Base-by-base conservation (phyloP, 2,113 vertebrate species). In the Daboia siamensis region DNA sequence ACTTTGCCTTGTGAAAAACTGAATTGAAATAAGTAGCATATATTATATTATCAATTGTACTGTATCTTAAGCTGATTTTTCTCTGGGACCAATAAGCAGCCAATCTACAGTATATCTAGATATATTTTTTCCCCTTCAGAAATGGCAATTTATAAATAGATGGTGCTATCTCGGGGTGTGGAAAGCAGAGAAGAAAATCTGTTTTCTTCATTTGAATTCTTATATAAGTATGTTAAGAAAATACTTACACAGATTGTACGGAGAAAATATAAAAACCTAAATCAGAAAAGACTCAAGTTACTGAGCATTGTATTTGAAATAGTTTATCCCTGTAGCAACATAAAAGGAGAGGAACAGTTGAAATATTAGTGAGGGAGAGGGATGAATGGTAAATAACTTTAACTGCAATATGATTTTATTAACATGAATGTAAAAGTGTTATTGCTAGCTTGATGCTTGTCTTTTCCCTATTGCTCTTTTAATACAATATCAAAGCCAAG, bases 341-440 rank as follows among this genome's bases (percentile, higher is more conserved):
- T 51, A 64, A 91, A 69, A 91, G n/a, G 69, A 91, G 46, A 91
- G n/a, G 59, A 46, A 64, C 86, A 3, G 17, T 74, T 94, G 46
- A 93, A 95, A 93, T 29, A 54, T 61, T 64, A 9, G 0, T 94
- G 64, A 90, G 26, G 93, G 9, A 15, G 88, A 92, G 13, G 89
- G 85, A 23, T 90, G n/a, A 57, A 55, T 74, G 90, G 48, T 52
- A 59, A 94, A 93, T 90, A 13, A 56, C 29, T 90, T 26, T 8
- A 93, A 90, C 92, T 88, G 88, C 46, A 2, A 51, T 87, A 87
- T 94, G 94, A 56, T 94, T 94, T 93, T 91, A 44, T 61, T 94
- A 92, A 93, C 33, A 33, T 86, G 59, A 51, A n/a, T 92, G 0
- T 2, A 88, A 10, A 85, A 88, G 74, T n/a, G 15, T 1, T 26